Conservation (phyloP, 2,113 vertebrate species). For the Coregonus clupeaformis region DNA sequence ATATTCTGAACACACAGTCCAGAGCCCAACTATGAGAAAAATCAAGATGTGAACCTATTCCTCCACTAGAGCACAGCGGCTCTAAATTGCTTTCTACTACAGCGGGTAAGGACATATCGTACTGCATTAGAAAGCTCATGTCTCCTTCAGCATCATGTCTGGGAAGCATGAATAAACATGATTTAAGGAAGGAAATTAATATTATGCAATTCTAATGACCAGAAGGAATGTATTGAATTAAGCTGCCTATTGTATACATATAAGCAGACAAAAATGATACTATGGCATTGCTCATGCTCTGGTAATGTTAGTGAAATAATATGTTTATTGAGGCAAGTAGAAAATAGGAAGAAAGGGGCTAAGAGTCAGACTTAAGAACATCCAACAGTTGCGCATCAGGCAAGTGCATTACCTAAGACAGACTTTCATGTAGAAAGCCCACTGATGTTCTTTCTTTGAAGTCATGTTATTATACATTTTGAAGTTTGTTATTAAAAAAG, state of each 20-base stretch:
- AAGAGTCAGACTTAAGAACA: no score
- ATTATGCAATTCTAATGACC: background rate
- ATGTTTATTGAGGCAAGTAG: background rate
- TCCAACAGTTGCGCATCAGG: background rate
- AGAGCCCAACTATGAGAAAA: background rate
- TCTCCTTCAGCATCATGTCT: background rate
- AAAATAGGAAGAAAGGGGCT: background rate
- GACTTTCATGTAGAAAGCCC: no score
- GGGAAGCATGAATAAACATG: no score
- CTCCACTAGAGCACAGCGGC: background rate
- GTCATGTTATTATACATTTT: no score
- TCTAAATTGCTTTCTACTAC: background rate
- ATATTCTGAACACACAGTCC: background rate
- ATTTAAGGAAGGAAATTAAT: background rate
- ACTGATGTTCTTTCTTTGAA: no score
- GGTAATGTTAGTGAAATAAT: background rate
- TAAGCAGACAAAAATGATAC: background rate
- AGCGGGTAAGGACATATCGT: background rate
- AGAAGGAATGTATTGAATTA: background rate
- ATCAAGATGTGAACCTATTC: background rate
- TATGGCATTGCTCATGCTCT: background rate
- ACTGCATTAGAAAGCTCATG: background rate
- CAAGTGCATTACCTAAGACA: no score
- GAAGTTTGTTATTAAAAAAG: no score
- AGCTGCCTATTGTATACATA: background rate